These are phyloP conservation scores for Ginglymostoma cirratum DNA, from an alignment of 2,113 vertebrate genomes.

Conservation along the genomic window DNA sequence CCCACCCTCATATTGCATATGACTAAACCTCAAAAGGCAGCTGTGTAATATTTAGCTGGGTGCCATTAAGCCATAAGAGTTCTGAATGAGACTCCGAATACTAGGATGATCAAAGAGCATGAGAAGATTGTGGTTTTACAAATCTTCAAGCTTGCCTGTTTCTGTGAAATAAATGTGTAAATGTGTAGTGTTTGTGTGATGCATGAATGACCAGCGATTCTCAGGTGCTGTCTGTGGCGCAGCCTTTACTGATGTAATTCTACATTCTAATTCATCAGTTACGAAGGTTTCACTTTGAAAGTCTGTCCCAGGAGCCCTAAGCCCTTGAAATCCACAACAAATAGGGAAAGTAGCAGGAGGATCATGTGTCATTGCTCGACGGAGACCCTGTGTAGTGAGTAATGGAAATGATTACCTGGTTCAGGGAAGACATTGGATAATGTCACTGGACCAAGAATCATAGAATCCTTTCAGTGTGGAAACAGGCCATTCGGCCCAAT, in stretches of 20 bases:
- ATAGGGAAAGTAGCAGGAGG: neutral
- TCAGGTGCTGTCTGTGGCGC: slow-evolving; percentile 15
- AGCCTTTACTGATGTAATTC: neutral
- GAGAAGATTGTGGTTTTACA: neutral
- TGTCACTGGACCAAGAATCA: too few relatives aligned
- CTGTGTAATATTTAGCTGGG: neutral
- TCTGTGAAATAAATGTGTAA: neutral
- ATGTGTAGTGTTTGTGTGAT: neutral
- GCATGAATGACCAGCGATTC: neutral
- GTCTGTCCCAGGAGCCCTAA: neutral
- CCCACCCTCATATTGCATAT: neutral
- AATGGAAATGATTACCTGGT: too few relatives aligned
- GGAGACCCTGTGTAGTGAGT: neutral
- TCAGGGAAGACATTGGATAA: too few relatives aligned
- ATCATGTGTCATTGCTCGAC: neutral
- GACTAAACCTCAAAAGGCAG: neutral
- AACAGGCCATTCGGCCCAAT: too few relatives aligned
- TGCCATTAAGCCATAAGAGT: neutral
- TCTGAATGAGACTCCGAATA: neutral
- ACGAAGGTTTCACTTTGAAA: neutral
- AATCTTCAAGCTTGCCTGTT: neutral
- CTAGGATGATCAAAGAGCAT: neutral
- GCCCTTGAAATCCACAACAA: neutral
- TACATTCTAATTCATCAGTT: neutral
- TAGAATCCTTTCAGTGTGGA: too few relatives aligned